Evolutionary conservation across 2,888 invertebrate genomes (phyloP).

Genomic region (Drymonia ruficornis): DNA sequence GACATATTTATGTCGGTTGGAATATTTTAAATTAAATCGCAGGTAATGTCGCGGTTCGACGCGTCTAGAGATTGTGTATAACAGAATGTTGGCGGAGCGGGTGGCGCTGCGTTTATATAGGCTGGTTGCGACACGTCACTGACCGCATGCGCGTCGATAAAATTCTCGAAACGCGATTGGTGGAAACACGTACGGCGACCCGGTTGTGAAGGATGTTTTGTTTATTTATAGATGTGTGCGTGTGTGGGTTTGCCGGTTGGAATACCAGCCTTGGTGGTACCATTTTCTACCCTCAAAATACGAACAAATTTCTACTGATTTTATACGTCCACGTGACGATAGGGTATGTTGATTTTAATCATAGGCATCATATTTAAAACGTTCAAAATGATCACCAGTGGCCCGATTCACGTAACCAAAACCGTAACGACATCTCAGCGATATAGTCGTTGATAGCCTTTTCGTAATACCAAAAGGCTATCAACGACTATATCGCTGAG

Average conservation of each 20-base stretch:
- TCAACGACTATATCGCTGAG: too few relatives aligned
- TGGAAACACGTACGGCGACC: conserved; percentile 57
- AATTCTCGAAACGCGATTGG: conserved; percentile 73
- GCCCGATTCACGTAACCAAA: too few relatives aligned
- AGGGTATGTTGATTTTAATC: not conserved
- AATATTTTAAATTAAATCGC: conserved; percentile 46
- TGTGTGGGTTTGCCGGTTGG: conserved; percentile 67
- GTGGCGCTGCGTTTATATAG: conserved; percentile 63
- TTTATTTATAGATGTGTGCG: conserved; percentile 59
- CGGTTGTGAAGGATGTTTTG: conserved; percentile 68
- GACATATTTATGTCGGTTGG: conserved; percentile 87
- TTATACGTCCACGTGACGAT: not conserved
- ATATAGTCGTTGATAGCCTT: too few relatives aligned
- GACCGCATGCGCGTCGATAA: conserved; percentile 83
- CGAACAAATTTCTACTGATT: not conserved
- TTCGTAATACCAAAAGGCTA: too few relatives aligned
- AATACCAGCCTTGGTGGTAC: conserved; percentile 39
- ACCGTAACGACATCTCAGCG: too few relatives aligned
- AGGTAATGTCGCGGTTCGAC: conserved; percentile 52
- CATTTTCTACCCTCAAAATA: conserved; percentile 20
- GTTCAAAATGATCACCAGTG: too few relatives aligned
- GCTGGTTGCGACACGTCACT: conserved; percentile 68
- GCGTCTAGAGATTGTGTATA: conserved; percentile 57
- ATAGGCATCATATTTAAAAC: too few relatives aligned
- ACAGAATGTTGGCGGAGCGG: conserved; percentile 58